phyloP scores from a whole-genome alignment of 2,113 vertebrate genomes.

The Oreamnos americanus region DNA sequence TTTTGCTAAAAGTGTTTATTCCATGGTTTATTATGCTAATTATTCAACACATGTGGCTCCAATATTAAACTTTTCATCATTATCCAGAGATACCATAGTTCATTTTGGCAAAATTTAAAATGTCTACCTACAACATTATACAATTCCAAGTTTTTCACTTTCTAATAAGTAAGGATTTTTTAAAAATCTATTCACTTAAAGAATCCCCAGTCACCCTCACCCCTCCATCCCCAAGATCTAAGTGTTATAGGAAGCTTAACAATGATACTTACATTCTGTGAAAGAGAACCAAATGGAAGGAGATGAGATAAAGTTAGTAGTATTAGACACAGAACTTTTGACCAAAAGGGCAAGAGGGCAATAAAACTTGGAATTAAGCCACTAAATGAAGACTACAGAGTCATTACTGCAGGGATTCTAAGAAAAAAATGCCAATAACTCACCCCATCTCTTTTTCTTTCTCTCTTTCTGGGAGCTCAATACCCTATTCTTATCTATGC shows the following conservation, averaged over 20 bases:
- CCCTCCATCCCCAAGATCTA: background rate
- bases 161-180: background rate
- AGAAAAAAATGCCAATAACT: conserved; percentile 22
- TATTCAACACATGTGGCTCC: background rate
- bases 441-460: background rate
- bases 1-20: background rate
- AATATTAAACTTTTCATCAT: background rate
- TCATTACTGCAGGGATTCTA: background rate
- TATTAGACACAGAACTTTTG: background rate
- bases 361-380: background rate
- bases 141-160: background rate
- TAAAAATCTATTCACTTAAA: background rate
- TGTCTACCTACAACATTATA: background rate
- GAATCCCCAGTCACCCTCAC: background rate
- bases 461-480: background rate
- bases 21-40: background rate
- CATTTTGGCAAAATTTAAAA: background rate
- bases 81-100: background rate
- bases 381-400: background rate
- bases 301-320: background rate
- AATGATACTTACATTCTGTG: background rate
- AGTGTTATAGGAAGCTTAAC: background rate
- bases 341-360: background rate
- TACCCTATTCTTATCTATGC: background rate
- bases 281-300: conserved; percentile 22